These are phyloP conservation scores for Protophormia terraenovae DNA, from an alignment of 2,888 invertebrate genomes.

Conservation along the genomic window DNA sequence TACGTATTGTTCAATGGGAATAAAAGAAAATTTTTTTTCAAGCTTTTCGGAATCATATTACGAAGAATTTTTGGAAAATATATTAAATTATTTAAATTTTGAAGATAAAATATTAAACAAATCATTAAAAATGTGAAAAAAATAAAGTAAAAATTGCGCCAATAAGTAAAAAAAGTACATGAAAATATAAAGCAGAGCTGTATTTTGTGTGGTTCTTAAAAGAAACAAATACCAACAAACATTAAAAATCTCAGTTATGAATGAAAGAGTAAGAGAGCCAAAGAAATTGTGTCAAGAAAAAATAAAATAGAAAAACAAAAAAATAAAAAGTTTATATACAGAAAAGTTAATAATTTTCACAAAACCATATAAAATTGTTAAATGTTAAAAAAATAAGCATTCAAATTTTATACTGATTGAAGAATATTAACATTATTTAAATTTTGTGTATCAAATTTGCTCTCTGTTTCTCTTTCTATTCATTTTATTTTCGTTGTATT, in stretches of 20 bases:
- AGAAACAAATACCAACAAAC: conserved; percentile 39
- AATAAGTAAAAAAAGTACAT: conserved; percentile 72
- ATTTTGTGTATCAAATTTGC: not conserved
- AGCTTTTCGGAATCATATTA: not conserved
- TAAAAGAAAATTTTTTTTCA: conserved; percentile 19
- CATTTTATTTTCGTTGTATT: conserved; percentile 1
- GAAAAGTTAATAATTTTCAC: conserved; percentile 2
- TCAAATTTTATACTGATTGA: not conserved
- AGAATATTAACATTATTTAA: not conserved
- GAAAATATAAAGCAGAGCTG: conserved; percentile 68
- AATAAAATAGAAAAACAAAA: conserved; percentile 10
- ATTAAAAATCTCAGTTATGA: conserved; percentile 65
- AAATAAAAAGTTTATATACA: conserved; percentile 8
- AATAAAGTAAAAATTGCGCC: conserved; percentile 74
- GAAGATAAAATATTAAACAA: not conserved
- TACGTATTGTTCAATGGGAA: conserved; percentile 50
- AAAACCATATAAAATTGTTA: not conserved
- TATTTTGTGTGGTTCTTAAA: conserved; percentile 54
- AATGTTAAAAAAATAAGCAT: not conserved
- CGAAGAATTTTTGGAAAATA: not conserved
- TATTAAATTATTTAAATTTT: not conserved
- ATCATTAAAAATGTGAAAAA: conserved; percentile 43
- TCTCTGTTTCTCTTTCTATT: not conserved
- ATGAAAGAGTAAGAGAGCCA: conserved; percentile 55
- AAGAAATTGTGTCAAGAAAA: conserved; percentile 62